Base-by-base conservation (phyloP, 2,888 invertebrate genomes). In the Galerucella nymphaeae region DNA sequence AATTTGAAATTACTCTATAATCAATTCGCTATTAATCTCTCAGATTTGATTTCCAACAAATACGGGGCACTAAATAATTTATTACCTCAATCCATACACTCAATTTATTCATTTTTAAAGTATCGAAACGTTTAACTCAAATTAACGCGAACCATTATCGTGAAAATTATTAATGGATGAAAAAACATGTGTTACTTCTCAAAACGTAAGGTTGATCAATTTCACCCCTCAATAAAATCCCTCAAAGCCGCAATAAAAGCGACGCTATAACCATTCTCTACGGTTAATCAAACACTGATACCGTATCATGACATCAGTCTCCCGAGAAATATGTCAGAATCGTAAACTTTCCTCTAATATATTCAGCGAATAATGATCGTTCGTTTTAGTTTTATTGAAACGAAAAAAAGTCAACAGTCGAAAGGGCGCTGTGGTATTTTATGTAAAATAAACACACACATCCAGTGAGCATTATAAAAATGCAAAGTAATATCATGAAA, bases 211-310 rank as follows among this genome's bases (percentile, higher is more conserved):
- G 77, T 77, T 77, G 76, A 78, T 80, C 80, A 77, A 77, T 77
- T 81, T 80, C 72, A 74, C 75, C 76, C 76, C 75, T 72, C 75
- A 61, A 74, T 74, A 74, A 74, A 75, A 72, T 75, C 76, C 74
- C 74, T 72, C 66, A 67, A 75, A 75, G 72, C 74, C 77, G 76
- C 77, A 78, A 81, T 80, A 80, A 80, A 79, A 75, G 71, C 73
- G 65, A 71, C 70, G 71, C 73, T 61, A 75, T 71, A 76, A 74
- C 74, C 70, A 79, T 82, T 80, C 76, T 80, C 79, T 78, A 79
- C 81, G 80, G 78, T 80, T 82, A 81, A 82, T 81, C 80, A 79
- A 82, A 80, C 80, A 76, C 78, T 80, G 80, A 79, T 81, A 77
- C 76, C 75, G 78, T 79, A 76, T 74, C 77, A 80, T 78, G 75